These are phyloP conservation scores for Scleropages formosus DNA, from an alignment of 2,797 vertebrate species.

Conservation along the genomic window DNA sequence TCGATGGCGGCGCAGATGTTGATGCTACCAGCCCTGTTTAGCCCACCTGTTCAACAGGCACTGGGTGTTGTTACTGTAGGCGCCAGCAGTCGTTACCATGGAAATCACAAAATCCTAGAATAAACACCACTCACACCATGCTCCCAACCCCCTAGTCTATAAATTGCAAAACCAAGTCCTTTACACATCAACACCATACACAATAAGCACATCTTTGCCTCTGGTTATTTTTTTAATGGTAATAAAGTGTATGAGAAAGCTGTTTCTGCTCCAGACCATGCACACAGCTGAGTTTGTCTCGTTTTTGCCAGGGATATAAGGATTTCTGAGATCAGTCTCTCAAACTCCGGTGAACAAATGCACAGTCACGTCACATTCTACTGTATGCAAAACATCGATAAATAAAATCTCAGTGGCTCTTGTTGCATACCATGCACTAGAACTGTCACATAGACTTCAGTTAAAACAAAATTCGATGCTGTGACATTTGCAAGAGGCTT, in stretches of 20 bases:
- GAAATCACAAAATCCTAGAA: conserved; percentile 14
- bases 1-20: conserved; percentile 47
- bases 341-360: no score
- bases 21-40: conserved; percentile 33
- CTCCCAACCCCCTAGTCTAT: neutral
- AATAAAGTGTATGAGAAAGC: neutral
- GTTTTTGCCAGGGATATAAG: no score
- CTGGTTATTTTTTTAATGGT: neutral
- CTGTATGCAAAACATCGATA: no score
- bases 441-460: no score
- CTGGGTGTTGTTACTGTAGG: neutral
- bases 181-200: neutral
- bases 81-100: conserved; percentile 16
- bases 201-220: neutral
- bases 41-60: neutral
- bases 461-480: no score
- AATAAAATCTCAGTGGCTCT: no score
- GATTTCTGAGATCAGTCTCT: no score
- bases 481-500: no score
- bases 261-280: neutral
- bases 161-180: neutral
- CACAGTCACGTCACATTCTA: no score
- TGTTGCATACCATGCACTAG: no score
- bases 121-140: neutral
- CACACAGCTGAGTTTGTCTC: neutral